These are phyloP conservation scores for Melanchra persicariae DNA, from an alignment of 2,888 invertebrate genomes.

Conservation along the genomic window DNA sequence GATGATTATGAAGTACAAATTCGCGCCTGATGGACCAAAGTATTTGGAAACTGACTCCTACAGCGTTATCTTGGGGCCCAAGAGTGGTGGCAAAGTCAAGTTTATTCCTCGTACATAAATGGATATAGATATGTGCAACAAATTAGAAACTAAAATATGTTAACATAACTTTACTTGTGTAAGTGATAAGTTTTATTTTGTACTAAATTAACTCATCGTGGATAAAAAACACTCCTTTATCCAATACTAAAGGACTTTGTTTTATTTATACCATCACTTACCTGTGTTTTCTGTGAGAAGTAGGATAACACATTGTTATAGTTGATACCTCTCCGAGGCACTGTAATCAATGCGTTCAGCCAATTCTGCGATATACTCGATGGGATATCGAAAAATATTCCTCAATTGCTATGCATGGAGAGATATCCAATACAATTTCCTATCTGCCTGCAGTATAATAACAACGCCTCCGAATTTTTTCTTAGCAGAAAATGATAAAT, in stretches of 20 bases:
- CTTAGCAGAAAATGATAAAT: background rate
- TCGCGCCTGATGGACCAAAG: constrained; percentile 72
- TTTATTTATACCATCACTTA: background rate
- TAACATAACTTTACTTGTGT: background rate
- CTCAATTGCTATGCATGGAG: constrained; percentile 10
- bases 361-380: constrained; percentile 10
- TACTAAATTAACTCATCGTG: background rate
- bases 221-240: constrained; percentile 3
- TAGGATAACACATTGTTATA: constrained; percentile 2
- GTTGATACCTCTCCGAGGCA: background rate
- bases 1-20: constrained; percentile 73
- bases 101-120: constrained; percentile 70
- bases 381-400: constrained; percentile 23
- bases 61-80: constrained; percentile 75
- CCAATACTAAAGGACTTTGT: background rate
- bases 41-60: constrained; percentile 73
- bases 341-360: constrained; percentile 13
- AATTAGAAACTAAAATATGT: background rate
- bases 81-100: constrained; percentile 74
- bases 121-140: too few relatives aligned
- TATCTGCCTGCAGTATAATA: constrained; percentile 9
- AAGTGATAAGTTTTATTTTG: background rate
- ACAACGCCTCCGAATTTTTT: constrained; percentile 9
- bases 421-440: constrained; percentile 25
- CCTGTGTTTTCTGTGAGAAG: background rate